Evolutionary conservation across 1,140 invertebrate genomes (phyloP), one percentile per base, ranked within the genome.

Genomic region (Drosophila nikananu): DNA sequence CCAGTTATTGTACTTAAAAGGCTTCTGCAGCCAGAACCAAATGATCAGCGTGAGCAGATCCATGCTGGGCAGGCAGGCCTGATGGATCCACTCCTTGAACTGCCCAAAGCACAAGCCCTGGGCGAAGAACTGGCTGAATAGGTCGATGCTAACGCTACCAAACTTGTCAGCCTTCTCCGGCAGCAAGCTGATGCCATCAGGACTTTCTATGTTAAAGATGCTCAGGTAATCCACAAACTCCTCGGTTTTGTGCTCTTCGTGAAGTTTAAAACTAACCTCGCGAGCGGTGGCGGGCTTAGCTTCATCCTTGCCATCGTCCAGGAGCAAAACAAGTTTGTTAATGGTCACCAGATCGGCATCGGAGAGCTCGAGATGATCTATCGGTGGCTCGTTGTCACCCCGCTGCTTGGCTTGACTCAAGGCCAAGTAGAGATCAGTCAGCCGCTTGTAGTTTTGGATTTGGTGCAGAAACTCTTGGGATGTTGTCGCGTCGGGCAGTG

Each of bases 21-120:
- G 91, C 63, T 92, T 92, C 21, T 92, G 83, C 49, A 93, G 52
- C 91, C 92, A 93, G 35, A 80, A 93, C 68, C 83, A 75, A 52
- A 93, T 80, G n/a, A 91, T 63, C 25, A 93, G 64, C n/a, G 66
- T 80, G 0, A 93, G 51, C 19, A 93, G 46, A 78, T 93, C 91
- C 58, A 81, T 81, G 74, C 76, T 81, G 9, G 84, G 77, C 48
- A 93, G 65, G 30, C 77, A 67, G 0, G 77, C 66, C 35, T 77
- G 59, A 17, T 55, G 30, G 15, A 73, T 77, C 70, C 78, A 80
- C 41, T 65, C n/a, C 59, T 91, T 92, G 39, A 93, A 92, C 54
- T 91, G 74, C 13, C 80, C 67, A n/a, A 93, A 79, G 46, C 72
- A 81, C 17, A 83, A 42, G 5, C 90, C 73, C 6, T 75, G 37